A percentile compares a stretch with the other conserved stretches of the same genome.
These are phyloP conservation scores for Timema cristinae DNA, from an alignment of 2,888 invertebrate genomes.

Conservation along the genomic window DNA sequence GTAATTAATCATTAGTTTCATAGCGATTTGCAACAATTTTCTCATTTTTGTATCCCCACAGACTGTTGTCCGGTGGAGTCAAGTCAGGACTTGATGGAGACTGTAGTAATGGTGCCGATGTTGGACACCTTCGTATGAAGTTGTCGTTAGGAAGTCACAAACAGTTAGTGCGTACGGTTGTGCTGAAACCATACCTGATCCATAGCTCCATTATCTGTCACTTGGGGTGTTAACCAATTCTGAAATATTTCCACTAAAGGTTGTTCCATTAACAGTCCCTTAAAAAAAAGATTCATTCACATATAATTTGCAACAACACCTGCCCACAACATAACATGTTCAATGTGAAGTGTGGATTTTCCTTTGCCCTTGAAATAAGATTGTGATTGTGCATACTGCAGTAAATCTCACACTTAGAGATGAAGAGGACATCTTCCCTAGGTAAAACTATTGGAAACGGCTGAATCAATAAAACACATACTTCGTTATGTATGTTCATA, in stretches of 20 bases:
- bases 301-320: background rate
- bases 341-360: background rate
- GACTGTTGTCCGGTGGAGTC: too few relatives aligned
- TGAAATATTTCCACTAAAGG: background rate
- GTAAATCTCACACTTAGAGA: background rate
- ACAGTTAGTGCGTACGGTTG: background rate
- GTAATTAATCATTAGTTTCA: too few relatives aligned
- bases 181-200: constrained; percentile 2
- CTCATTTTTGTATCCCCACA: too few relatives aligned
- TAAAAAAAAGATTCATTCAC: background rate
- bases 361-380: background rate
- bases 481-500: background rate
- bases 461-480: background rate
- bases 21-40: too few relatives aligned
- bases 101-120: background rate
- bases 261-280: background rate
- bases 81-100: too few relatives aligned
- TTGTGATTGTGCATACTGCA: too few relatives aligned
- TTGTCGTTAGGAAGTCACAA: background rate
- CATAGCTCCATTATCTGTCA: background rate
- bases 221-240: background rate
- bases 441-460: background rate
- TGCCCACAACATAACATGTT: background rate
- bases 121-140: background rate
- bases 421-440: background rate